Conservation (phyloP, 2,888 invertebrate genomes). For the Furcula furcula region DNA sequence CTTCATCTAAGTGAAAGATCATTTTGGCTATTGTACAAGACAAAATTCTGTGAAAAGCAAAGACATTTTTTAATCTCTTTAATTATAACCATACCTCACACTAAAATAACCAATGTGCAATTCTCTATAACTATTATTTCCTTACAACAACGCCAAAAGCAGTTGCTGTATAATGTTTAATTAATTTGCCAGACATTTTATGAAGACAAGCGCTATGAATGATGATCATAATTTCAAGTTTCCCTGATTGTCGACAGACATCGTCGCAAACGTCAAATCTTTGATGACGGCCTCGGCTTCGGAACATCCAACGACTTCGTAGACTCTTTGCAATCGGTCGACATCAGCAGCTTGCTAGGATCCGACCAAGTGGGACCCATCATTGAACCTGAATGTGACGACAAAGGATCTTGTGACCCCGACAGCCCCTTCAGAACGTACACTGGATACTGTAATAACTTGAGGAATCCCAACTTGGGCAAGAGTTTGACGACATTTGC, state of each 20-base stretch:
- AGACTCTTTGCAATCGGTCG: slow-evolving; percentile 89
- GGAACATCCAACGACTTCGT: slow-evolving; percentile 84
- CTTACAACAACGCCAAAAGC: too few relatives aligned
- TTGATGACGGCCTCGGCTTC: slow-evolving; percentile 80
- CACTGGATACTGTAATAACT: slow-evolving; percentile 94
- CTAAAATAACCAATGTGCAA: too few relatives aligned
- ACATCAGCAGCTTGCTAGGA: slow-evolving; percentile 86
- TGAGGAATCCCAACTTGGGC: slow-evolving; percentile 90
- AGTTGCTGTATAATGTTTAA: too few relatives aligned
- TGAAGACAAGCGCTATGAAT: too few relatives aligned
- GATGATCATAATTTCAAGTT: too few relatives aligned
- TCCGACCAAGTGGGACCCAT: slow-evolving; percentile 81
- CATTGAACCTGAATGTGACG: slow-evolving; percentile 87
- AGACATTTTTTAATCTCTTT: too few relatives aligned
- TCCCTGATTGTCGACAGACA: slow-evolving; percentile 47
- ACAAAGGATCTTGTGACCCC: slow-evolving; percentile 86
- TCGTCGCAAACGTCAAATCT: slow-evolving; percentile 87
- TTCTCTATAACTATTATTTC: too few relatives aligned
- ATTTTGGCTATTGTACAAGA: too few relatives aligned
- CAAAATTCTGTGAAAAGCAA: too few relatives aligned
- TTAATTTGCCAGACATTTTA: too few relatives aligned
- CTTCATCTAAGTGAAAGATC: too few relatives aligned
- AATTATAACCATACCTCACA: too few relatives aligned
- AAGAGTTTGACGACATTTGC: slow-evolving; percentile 93
- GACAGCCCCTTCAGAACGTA: slow-evolving; percentile 87